A percentile compares a stretch with the other conserved stretches of the same genome.
These are phyloP conservation scores for Alitta virens DNA, from an alignment of 2,888 invertebrate genomes.

Conservation along the genomic window DNA sequence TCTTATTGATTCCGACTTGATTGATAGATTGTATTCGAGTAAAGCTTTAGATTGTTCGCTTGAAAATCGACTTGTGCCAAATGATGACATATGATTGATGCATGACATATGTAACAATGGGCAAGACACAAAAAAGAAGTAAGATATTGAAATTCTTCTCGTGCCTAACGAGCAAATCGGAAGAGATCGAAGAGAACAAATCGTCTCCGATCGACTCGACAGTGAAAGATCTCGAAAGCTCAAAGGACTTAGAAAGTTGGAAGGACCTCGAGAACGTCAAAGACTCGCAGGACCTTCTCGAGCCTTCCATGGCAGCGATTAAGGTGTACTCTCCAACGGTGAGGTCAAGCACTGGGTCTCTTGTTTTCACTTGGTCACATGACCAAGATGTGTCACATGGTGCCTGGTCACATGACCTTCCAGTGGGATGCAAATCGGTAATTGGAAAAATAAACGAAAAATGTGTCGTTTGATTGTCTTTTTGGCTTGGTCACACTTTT, in stretches of 20 bases:
- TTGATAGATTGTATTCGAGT: no score
- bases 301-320: no score
- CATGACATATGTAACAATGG: slow-evolving; percentile 11
- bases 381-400: no score
- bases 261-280: neutral
- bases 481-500: no score
- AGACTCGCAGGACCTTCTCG: neutral
- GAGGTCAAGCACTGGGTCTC: neutral
- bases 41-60: no score
- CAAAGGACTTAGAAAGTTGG: neutral
- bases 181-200: slow-evolving; percentile 5
- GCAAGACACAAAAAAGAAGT: slow-evolving; percentile 24
- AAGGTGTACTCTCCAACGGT: neutral
- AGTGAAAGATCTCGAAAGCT: slow-evolving; percentile 7
- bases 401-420: no score
- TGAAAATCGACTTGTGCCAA: no score
- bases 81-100: no score
- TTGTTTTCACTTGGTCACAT: neutral
- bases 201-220: slow-evolving; percentile 17
- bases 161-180: slow-evolving; percentile 26
- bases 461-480: no score
- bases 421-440: no score
- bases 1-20: no score
- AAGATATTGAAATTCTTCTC: slow-evolving; percentile 29
- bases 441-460: no score